Percentiles rank a stretch among this genome's conserved stretches.
Conservation (phyloP, 2,797 vertebrate genomes). For the Acrossocheilus fasciatus region DNA sequence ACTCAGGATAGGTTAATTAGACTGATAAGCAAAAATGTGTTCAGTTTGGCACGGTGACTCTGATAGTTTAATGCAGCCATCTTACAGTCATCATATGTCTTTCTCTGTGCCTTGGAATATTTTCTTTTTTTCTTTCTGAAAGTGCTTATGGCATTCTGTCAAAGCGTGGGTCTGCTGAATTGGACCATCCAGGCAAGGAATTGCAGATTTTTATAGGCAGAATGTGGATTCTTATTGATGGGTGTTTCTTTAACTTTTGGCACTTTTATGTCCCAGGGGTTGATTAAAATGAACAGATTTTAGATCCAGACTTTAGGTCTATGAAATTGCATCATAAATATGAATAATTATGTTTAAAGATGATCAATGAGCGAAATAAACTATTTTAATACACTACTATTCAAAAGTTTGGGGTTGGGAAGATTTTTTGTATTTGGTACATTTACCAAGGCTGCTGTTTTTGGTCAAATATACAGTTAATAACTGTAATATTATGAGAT, state of each 20-base stretch:
- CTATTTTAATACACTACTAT: background rate
- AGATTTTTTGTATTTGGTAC: background rate
- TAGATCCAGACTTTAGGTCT: background rate
- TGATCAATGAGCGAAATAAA: background rate
- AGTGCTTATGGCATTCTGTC: slow-evolving; percentile 17
- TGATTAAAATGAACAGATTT: slow-evolving; percentile 17
- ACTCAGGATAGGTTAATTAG: slow-evolving; percentile 79
- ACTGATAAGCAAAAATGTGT: slow-evolving; percentile 75
- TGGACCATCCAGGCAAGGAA: slow-evolving; percentile 5
- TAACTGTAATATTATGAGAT: background rate
- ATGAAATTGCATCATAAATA: background rate
- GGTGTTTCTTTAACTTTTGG: slow-evolving; percentile 7
- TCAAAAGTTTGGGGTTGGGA: background rate
- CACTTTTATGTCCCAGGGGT: slow-evolving; percentile 1
- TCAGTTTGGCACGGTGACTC: slow-evolving; percentile 67
- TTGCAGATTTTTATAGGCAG: slow-evolving; percentile 9
- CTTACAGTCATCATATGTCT: slow-evolving; percentile 56
- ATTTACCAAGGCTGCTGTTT: background rate
- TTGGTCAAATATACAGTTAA: too few relatives aligned
- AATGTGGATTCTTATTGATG: slow-evolving; percentile 20
- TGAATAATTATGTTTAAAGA: background rate
- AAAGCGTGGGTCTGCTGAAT: background rate
- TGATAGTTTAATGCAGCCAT: slow-evolving; percentile 61
- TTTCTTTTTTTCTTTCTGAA: background rate
- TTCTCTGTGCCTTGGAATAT: slow-evolving; percentile 36